Evolutionary conservation across 2,888 invertebrate genomes (phyloP).

Genomic region (Isotomurus palustris): DNA sequence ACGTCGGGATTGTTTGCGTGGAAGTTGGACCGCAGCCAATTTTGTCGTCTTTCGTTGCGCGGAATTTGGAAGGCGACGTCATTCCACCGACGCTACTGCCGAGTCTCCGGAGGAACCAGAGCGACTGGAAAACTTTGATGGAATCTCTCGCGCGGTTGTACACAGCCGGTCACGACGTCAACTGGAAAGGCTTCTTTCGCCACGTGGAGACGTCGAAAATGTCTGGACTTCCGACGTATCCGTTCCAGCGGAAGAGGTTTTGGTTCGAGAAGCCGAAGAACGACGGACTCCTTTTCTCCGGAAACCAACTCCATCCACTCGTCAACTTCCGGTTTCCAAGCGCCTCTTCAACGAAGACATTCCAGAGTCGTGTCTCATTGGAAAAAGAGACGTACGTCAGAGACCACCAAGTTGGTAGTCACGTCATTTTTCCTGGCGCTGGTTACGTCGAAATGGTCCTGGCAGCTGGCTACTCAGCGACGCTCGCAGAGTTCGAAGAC

Average conservation of each 20-base stretch:
- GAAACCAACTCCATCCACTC: constrained; percentile 20
- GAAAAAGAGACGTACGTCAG: constrained; percentile 13
- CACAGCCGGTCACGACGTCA: constrained; percentile 15
- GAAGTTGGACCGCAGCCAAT: constrained; percentile 25
- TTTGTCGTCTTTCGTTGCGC: constrained; percentile 5
- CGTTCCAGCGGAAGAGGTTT: constrained; percentile 23
- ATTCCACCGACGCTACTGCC: constrained; percentile 4
- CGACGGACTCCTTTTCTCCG: background rate
- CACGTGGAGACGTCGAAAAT: constrained; percentile 8
- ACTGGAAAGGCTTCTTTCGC: constrained; percentile 17
- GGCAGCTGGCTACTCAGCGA: constrained; percentile 15
- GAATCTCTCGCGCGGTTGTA: constrained; percentile 14
- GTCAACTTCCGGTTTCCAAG: constrained; percentile 21
- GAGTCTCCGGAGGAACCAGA: constrained; percentile 19
- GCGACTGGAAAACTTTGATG: constrained; percentile 17
- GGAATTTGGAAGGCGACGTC: constrained; percentile 3
- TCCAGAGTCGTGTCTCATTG: constrained; percentile 10
- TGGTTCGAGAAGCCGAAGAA: constrained; percentile 20
- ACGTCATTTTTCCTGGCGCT: background rate
- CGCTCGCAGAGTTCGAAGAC: constrained; percentile 9
- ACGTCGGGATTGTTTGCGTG: constrained; percentile 5
- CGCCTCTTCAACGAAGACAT: constrained; percentile 15
- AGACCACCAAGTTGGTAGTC: background rate
- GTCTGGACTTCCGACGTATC: constrained; percentile 22
- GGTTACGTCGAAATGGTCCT: constrained; percentile 11